Evolutionary conservation across 1,140 invertebrate genomes (phyloP), one percentile per base, ranked within the genome.

Genomic region (Drosophila obscura): DNA sequence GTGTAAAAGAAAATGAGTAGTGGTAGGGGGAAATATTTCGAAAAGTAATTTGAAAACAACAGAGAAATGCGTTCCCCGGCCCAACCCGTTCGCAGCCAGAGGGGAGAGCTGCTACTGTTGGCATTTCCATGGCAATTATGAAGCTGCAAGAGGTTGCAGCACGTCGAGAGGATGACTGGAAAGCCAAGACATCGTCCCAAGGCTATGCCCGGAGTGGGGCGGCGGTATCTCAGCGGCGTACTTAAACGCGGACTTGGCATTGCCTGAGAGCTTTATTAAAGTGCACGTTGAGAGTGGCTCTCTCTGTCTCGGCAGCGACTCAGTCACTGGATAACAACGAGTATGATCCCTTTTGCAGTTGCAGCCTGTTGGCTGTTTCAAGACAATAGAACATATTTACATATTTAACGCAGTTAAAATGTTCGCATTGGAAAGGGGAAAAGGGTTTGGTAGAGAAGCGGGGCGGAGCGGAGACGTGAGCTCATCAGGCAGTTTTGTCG

Each of bases 21-120:
- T 13, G 35, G 35, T 4, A 11, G 35, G 35, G 11, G 26, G 19
- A 19, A 39, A 39, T 39, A 80, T 84, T 80, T 78, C 80, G 73
- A 80, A 83, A 83, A 83, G 80, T 73, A 83, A 83, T 83, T 83
- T 84, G 72, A 84, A 50, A 84, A 83, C 80, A 83, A 83, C 65
- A 68, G 61, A 77, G 82, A 76, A 83, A 65, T 65, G 64, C 46
- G 58, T 31, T 67, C 31, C 69, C 50, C 66, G 48, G 15, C 48
- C 44, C 8, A 15, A 35, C 73, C 43, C 28, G 8, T 5, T n/a
- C 19, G 22, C 16, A 22, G 16, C 26, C 41, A 55, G 35, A 13
- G 11, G 26, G 6, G 28, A 55, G 49, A 68, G 48, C 68, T 28
- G 64, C 64, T 57, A 35, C 68, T 62, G 65, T 67, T 80, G 46